phyloP scores from a whole-genome alignment of 2,797 vertebrate species.

The Hypotaenidia philippensis region DNA sequence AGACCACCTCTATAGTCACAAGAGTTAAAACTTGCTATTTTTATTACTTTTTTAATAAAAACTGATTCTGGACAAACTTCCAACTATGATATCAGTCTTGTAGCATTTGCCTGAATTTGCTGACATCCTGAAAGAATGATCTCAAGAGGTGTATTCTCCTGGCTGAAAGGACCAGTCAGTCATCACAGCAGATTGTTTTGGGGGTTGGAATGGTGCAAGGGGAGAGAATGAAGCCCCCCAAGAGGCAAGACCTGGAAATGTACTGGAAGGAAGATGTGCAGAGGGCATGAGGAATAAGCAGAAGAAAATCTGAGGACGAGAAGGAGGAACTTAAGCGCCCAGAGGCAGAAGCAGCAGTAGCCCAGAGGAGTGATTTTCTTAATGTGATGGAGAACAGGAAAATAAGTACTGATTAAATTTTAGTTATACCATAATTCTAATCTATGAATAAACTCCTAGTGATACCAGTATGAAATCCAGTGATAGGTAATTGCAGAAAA shows the following conservation, averaged over 20 bases:
- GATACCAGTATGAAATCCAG: background rate
- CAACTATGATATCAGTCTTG: constrained; percentile 52
- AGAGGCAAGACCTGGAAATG: background rate
- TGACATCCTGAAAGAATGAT: constrained; percentile 45
- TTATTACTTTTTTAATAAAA: background rate
- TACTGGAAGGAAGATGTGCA: background rate
- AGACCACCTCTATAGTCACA: background rate
- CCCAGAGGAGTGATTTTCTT: constrained; percentile 8
- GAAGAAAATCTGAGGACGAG: background rate
- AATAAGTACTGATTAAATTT: background rate
- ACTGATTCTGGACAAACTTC: constrained; percentile 22
- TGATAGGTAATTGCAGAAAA: constrained; percentile 27
- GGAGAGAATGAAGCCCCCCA: background rate
- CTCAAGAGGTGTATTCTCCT: constrained; percentile 35
- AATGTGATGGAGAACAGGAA: background rate
- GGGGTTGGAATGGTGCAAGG: background rate
- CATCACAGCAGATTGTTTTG: background rate
- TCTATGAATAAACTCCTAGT: constrained; percentile 21
- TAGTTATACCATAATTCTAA: background rate
- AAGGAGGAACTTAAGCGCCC: background rate
- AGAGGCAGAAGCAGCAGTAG: background rate
- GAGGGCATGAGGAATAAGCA: background rate
- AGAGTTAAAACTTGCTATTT: background rate
- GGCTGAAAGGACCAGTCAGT: constrained; percentile 2
- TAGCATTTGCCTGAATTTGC: constrained; percentile 36